A percentile compares a stretch with the other conserved stretches of the same genome.
Conservation (phyloP, 1,140 invertebrate species). For the Drosophila rhopaloa region DNA sequence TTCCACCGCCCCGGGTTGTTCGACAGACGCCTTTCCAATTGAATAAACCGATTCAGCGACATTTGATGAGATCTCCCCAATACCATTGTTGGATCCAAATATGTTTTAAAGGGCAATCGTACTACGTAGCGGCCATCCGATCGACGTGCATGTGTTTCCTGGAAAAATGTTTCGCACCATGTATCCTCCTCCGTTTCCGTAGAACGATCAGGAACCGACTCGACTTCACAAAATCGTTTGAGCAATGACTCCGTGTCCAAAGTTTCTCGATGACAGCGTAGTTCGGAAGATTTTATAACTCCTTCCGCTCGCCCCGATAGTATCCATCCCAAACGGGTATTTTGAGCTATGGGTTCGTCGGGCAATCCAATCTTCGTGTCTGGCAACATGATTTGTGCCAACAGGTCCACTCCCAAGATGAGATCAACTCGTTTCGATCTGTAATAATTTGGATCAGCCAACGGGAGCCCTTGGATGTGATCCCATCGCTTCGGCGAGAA, state of each 20-base stretch:
- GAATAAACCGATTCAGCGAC: slow-evolving; percentile 9
- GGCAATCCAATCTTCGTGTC: no score
- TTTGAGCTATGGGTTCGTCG: no score
- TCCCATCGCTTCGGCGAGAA: no score
- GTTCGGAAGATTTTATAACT: no score
- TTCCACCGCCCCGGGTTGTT: background rate
- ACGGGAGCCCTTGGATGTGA: no score
- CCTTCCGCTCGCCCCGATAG: no score
- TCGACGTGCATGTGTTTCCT: background rate
- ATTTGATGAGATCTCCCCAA: slow-evolving; percentile 19
- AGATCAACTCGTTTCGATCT: no score
- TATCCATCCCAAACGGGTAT: no score
- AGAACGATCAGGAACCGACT: background rate
- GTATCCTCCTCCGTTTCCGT: background rate
- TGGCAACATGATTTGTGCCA: no score
- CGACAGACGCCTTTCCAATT: slow-evolving; percentile 5
- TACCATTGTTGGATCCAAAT: background rate
- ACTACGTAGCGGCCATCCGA: slow-evolving; percentile 57
- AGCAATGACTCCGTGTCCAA: background rate
- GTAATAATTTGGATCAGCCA: no score
- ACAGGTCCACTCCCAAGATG: no score
- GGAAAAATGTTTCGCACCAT: slow-evolving; percentile 2
- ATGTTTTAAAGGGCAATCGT: background rate
- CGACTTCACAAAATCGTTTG: background rate
- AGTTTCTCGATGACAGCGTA: background rate